phyloP scores from a whole-genome alignment of 1,140 invertebrate genomes.

The Muscidifurax raptorellus region DNA sequence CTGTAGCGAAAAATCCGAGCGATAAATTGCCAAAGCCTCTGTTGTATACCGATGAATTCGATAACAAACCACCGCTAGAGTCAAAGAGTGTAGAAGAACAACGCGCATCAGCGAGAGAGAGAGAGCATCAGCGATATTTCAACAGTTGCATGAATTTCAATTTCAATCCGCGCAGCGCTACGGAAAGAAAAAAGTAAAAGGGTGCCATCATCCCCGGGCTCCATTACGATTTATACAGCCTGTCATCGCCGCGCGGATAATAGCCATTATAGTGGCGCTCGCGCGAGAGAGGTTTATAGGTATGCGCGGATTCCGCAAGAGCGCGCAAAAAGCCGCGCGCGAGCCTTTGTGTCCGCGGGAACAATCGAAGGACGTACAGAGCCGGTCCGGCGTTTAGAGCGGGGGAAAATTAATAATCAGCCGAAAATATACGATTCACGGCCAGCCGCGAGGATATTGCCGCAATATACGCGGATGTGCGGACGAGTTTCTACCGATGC shows the following conservation, averaged over 20 bases:
- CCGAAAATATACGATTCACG: neutral
- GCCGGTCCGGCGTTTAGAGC: too few species aligned
- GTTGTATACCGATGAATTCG: neutral
- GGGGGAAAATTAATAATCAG: constrained; percentile 38
- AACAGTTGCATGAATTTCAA: constrained; percentile 18
- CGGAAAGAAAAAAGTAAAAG: neutral
- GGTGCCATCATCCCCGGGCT: neutral
- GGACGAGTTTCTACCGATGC: too few species aligned
- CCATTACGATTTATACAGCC: constrained; percentile 40
- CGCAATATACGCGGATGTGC: neutral
- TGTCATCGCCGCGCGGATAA: constrained; percentile 14
- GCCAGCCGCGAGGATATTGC: neutral
- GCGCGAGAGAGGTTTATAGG: neutral
- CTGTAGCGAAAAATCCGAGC: too few species aligned
- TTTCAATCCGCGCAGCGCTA: neutral
- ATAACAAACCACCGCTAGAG: neutral
- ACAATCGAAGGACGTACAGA: constrained; percentile 21
- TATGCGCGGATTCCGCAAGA: constrained; percentile 6
- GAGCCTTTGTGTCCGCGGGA: constrained; percentile 11
- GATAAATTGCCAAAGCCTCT: too few species aligned
- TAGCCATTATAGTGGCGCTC: constrained; percentile 13
- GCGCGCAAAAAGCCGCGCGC: constrained; percentile 4
- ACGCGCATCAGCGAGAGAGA: too few species aligned
- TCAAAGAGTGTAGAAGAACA: neutral
- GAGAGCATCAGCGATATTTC: too few species aligned